Base-by-base conservation (phyloP, 2,113 vertebrate genomes). In the Camelus bactrianus region DNA sequence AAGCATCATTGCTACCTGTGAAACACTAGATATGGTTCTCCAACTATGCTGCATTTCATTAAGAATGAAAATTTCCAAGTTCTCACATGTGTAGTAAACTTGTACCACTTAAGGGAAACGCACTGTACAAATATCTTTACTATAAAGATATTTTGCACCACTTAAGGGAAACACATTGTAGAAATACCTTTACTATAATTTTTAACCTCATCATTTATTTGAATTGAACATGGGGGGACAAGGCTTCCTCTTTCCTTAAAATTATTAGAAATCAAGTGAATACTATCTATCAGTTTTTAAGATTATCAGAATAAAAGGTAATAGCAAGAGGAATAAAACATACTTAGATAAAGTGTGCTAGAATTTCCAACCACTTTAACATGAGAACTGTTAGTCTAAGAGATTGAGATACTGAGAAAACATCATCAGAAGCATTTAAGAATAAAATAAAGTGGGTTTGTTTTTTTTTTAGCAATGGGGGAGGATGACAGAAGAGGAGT, bases 61-160 rank as follows among this genome's bases (percentile, higher is more conserved):
- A 91, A 75, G 30, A 90, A 56, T 48, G 80, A 50, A 19, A 73
- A 86, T 90, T 80, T 48, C 42, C 64, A 93, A 80, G 35, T 89
- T 60, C 32, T 64, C 17, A 20, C 14, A 89, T 50, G 35, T n/a
- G 11, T 69, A 58, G 77, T 72, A 72, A 64, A 38, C 30, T 46
- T 72, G 13, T 14, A 60, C 19, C 13, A 62, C 42, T 83, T 35
- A 89, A 64, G 20, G 26, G 70, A 83, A 76, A 42, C 35, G 60
- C 11, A 73, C 22, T 46, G 15, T 77, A 76, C 32, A 95, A 70
- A 83, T 75, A 54, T 67, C 30, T 48, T 75, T 75, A 42, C 38
- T 42, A 42, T 42, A 42, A 42, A 42, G 38, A 42, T 42, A 42
- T 42, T 42, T 46, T 72, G 13, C 16, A 60, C 19, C 13, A 62